Percentiles rank a stretch among this genome's conserved stretches.
Conservation (phyloP, 2,888 invertebrate species). For the Oscheius sp. region DNA sequence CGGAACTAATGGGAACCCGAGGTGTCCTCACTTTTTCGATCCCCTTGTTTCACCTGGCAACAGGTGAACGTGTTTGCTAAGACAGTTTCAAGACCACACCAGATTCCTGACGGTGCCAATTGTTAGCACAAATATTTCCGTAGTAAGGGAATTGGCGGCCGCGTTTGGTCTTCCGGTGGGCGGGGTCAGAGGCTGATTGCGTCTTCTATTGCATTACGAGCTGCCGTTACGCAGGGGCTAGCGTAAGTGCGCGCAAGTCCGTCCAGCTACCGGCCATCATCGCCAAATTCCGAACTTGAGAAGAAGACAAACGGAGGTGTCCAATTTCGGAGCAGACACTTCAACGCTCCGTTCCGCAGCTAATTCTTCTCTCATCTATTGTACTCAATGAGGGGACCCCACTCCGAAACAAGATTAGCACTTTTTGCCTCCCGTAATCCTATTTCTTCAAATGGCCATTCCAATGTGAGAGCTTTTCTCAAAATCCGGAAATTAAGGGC, state of each 20-base stretch:
- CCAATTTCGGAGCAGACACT: constrained; percentile 24
- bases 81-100: too few relatives aligned
- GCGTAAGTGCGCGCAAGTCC: constrained; percentile 30
- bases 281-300: constrained; percentile 27
- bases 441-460: not conserved
- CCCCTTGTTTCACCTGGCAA: too few relatives aligned
- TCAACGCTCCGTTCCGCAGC: constrained; percentile 29
- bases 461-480: not conserved
- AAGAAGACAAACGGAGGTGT: constrained; percentile 21
- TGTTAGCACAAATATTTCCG: constrained; percentile 32
- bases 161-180: constrained; percentile 38
- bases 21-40: too few relatives aligned
- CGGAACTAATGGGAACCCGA: too few relatives aligned
- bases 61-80: too few relatives aligned
- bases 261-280: not conserved
- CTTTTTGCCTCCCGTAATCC: not conserved
- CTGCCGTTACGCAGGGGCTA: constrained; percentile 28
- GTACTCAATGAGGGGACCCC: not conserved
- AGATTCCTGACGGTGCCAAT: constrained; percentile 8
- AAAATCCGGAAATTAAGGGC: constrained; percentile 8
- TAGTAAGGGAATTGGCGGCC: constrained; percentile 36
- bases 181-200: constrained; percentile 37
- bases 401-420: constrained; percentile 5
- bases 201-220: constrained; percentile 38
- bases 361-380: constrained; percentile 9